Percentiles rank a stretch among this genome's conserved stretches.
phyloP scores from a whole-genome alignment of 1,140 invertebrate species.

The Aleiodes sp. region DNA sequence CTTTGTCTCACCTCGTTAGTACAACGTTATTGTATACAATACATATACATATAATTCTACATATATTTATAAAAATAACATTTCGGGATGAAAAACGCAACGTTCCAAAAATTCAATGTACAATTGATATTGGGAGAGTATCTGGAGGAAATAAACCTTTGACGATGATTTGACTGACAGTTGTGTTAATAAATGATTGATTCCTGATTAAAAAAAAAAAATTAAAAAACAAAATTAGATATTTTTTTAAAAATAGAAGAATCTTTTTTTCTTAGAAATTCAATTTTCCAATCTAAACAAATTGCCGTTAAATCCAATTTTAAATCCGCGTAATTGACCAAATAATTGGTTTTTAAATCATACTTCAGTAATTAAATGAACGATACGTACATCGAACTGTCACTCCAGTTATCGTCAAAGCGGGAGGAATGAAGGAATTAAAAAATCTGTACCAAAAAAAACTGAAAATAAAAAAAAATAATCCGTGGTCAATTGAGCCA shows the following conservation, averaged over 20 bases:
- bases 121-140: conserved; percentile 9
- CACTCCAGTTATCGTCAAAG: neutral
- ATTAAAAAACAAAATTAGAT: neutral
- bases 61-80: conserved; percentile 63
- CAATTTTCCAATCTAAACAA: conserved; percentile 6
- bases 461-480: neutral
- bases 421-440: neutral
- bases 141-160: conserved; percentile 8
- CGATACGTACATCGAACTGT: conserved; percentile 7
- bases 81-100: conserved; percentile 49
- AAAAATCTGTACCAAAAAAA: neutral
- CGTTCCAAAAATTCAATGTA: conserved; percentile 21
- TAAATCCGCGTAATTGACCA: neutral
- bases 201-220: neutral
- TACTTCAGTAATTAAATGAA: neutral
- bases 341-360: neutral
- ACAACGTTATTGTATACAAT: conserved; percentile 54
- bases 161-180: neutral
- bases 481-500: neutral
- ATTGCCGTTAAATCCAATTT: neutral
- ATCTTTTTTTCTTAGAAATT: neutral
- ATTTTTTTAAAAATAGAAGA: neutral
- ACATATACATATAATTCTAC: conserved; percentile 50
- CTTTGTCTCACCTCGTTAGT: conserved; percentile 32
- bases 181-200: neutral